phyloP scores from a whole-genome alignment of 2,113 vertebrate genomes.

The Oceanites oceanicus region DNA sequence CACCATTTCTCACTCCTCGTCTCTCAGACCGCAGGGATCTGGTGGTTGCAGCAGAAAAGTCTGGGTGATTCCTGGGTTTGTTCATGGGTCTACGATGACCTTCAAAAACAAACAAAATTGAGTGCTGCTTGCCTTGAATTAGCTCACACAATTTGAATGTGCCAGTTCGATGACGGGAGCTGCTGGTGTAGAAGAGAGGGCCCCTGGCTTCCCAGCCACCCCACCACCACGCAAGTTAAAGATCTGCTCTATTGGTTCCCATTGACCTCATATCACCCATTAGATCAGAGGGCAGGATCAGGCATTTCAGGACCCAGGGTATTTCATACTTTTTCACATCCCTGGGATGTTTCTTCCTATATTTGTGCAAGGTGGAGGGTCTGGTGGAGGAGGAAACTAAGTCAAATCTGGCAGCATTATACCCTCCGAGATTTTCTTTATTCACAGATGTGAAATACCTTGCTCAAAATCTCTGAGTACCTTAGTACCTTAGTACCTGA shows the following conservation, averaged over 20 bases:
- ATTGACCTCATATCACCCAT: fast-evolving
- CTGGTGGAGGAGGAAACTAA: neutral
- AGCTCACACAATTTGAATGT: neutral
- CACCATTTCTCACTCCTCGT: fast-evolving
- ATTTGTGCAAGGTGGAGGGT: neutral
- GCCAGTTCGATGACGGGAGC: no score
- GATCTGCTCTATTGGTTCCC: neutral
- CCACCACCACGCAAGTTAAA: no score
- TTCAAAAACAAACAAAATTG: neutral
- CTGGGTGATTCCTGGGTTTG: neutral
- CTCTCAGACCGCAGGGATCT: fast-evolving
- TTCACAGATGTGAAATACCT: neutral
- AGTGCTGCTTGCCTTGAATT: neutral
- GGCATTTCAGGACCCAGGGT: neutral
- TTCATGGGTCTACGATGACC: fast-evolving
- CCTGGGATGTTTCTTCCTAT: neutral
- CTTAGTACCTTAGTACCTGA: no score
- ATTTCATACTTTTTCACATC: neutral
- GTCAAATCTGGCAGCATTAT: neutral
- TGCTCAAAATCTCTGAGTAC: neutral
- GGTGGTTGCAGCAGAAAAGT: neutral
- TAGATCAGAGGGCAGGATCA: neutral
- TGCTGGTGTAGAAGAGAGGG: neutral
- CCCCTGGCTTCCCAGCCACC: neutral
- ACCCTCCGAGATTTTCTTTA: neutral